phyloP scores from a whole-genome alignment of 2,113 vertebrate species.

The Oreocharis arfaki region DNA sequence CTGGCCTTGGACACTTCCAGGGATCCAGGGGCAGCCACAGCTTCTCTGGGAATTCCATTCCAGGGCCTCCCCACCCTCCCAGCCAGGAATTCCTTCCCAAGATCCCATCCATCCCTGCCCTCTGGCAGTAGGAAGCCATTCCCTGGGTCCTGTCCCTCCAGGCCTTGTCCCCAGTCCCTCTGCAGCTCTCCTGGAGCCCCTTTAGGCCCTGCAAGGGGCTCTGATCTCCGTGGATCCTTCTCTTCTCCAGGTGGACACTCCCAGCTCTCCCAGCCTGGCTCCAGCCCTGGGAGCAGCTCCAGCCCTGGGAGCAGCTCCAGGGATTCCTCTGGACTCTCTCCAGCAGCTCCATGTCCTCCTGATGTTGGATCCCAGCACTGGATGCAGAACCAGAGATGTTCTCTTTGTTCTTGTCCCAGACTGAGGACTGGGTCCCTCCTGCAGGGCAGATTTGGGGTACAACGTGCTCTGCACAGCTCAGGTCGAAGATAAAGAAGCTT shows the following conservation, averaged over 20 bases:
- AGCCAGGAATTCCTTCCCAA: background rate
- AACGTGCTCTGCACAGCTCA: background rate
- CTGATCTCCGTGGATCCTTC: background rate
- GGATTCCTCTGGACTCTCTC: fast-evolving
- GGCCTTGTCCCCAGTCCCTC: background rate
- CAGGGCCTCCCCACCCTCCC: background rate
- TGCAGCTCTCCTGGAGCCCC: background rate
- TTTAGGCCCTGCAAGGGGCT: background rate
- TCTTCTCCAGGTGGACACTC: fast-evolving
- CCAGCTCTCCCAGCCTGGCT: background rate
- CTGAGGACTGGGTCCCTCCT: background rate
- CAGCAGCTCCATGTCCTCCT: background rate
- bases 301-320: background rate
- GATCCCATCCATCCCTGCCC: background rate
- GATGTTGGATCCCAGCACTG: background rate
- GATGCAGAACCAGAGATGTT: background rate
- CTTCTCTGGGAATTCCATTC: background rate
- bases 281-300: background rate
- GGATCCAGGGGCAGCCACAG: background rate
- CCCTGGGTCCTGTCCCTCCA: background rate
- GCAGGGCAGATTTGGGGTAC: background rate
- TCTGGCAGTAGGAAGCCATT: background rate
- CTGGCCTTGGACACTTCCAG: background rate
- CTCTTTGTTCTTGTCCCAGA: background rate
- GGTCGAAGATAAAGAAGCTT: background rate